These are phyloP conservation scores for Drosophila athabasca DNA, from an alignment of 1,140 invertebrate genomes.

Conservation along the genomic window DNA sequence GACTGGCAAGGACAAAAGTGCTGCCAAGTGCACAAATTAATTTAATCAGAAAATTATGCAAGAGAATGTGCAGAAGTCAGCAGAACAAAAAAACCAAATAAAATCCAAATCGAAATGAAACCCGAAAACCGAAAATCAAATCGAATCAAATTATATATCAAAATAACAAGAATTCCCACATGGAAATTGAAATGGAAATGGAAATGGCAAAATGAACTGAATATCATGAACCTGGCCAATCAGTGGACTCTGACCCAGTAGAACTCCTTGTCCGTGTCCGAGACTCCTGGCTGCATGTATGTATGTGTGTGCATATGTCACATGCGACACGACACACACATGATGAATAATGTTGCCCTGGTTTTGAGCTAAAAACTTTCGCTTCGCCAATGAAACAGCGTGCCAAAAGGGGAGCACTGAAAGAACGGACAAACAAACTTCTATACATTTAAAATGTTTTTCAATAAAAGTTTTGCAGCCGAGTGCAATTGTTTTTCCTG, in stretches of 20 bases:
- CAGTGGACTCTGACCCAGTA: constrained; percentile 14
- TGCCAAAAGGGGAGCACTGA: constrained; percentile 27
- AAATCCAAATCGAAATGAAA: constrained; percentile 21
- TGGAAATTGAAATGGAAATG: constrained; percentile 39
- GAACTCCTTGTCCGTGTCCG: not conserved
- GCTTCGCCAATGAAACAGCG: not conserved
- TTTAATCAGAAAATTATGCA: constrained; percentile 54
- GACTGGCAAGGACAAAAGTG: constrained; percentile 28
- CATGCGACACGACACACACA: constrained; percentile 6
- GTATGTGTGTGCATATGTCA: constrained; percentile 26
- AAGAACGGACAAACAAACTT: constrained; percentile 49
- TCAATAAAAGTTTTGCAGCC: constrained; percentile 75
- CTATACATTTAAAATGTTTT: constrained; percentile 78
- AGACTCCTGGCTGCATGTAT: not conserved
- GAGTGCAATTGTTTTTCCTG: constrained; percentile 67
- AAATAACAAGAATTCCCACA: constrained; percentile 24
- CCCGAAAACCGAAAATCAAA: constrained; percentile 36
- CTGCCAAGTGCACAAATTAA: constrained; percentile 62
- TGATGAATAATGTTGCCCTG: constrained; percentile 44
- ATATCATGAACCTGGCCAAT: constrained; percentile 12
- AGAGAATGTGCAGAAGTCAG: constrained; percentile 31
- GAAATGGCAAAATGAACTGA: constrained; percentile 14
- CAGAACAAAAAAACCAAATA: constrained; percentile 50
- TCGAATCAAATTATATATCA: constrained; percentile 54
- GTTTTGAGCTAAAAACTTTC: constrained; percentile 36